Evolutionary conservation across 30 jellyfish, hydroid and myxozoan genomes (phyloP), one percentile per base, ranked within the genome.

Genomic region (Catostylus mosaicus): DNA sequence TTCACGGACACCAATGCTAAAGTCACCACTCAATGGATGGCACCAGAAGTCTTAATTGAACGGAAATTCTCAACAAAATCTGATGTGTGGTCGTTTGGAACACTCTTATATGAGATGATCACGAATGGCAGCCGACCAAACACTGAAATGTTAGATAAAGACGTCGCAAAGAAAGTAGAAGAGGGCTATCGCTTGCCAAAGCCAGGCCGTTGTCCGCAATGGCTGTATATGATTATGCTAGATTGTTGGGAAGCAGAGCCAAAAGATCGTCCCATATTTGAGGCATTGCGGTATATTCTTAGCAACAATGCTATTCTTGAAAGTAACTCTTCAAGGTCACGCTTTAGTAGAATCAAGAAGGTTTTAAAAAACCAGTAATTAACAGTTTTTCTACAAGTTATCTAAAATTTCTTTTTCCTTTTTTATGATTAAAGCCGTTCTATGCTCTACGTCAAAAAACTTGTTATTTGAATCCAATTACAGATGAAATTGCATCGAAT

Each of bases 81-180:
- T 5, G 96, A 86, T 14, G 85, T 86, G 30, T 33, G 79, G 81
- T 65, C 77, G 23, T 65, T 65, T 31, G 77, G 77, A 0, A 77
- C 76, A 45, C 66, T 86, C 27, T 69, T 86, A 71, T 76, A 77
- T 68, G 96, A 86, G 63, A 75, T 86, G 3, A 52, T 86, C 20
- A 86, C 96, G 5, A 47, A 75, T 37, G 96, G 96, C 1, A 65
- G 90, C 22, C 20, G 67, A 3, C 96, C 96, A 16, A 75, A 86
- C 77, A 84, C 96, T 20, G 96, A 90, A 18, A 86, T 86, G 96
- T 46, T 90, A n/a, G 87, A 77, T 37, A 74, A 68, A 75, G 96
- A 86, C 34, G 96, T 86, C 30, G 57, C 79, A 6, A 66, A 79
- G 34, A 36, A 37, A 18, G 67, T 89, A 33, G 24, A 73, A 37